Evolutionary conservation across 1,140 invertebrate species (phyloP).

Genomic region (Pseudoatta argentina): DNA sequence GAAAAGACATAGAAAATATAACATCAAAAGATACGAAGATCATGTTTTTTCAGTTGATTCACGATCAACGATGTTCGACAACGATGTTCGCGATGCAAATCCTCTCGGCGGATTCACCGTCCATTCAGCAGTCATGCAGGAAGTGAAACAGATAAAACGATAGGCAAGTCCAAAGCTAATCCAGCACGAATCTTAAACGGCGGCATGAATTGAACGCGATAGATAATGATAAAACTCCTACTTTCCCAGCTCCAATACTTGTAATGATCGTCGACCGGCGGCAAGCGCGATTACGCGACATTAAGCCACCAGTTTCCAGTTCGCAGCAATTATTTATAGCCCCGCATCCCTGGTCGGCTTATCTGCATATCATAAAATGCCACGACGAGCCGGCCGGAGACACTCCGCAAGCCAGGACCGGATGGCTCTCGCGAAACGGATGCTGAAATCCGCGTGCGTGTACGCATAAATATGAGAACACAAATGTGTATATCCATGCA

Average conservation of each 20-base stretch:
- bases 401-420: not conserved
- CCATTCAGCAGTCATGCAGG: conserved; percentile 7
- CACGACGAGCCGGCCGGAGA: conserved; percentile 20
- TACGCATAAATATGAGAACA: not conserved
- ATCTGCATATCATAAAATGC: conserved; percentile 58
- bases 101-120: not conserved
- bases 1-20: not conserved
- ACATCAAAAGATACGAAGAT: not conserved
- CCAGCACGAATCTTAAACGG: conserved; percentile 9
- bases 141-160: conserved; percentile 53
- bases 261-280: conserved; percentile 42
- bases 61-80: not conserved
- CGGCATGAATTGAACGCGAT: conserved; percentile 26
- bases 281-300: conserved; percentile 50
- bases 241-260: conserved; percentile 38
- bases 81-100: conserved; percentile 11
- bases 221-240: conserved; percentile 47
- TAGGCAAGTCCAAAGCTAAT: conserved; percentile 24
- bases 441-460: conserved; percentile 27
- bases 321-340: conserved; percentile 55
- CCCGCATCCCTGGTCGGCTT: conserved; percentile 43
- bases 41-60: not conserved
- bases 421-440: conserved; percentile 46
- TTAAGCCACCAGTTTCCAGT: conserved; percentile 60
- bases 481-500: not conserved